Evolutionary conservation across 2,797 vertebrate genomes (phyloP), one percentile per base, ranked within the genome.

Genomic region (Tangara arthus): DNA sequence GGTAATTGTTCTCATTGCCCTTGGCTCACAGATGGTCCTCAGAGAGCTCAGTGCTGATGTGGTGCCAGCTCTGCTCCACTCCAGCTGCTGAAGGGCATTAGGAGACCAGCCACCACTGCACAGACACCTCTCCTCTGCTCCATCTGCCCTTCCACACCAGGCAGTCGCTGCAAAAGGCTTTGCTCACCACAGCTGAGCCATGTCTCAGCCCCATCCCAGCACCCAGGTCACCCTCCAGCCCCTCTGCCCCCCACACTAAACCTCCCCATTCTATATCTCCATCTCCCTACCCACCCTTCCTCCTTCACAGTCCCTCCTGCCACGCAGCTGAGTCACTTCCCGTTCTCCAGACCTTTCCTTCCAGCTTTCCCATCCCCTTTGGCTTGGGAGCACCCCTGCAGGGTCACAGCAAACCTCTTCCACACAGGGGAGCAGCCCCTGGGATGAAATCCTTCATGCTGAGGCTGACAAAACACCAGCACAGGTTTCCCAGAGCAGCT

Each of bases 1-100:
- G 69, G 82, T 93, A 93, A 94, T 90, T 94, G 93, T 94, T 90
- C 95, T 95, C 90, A 59, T 70, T 93, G 95, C 86, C 92, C 94
- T 96, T 96, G 50, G 6, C 88, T 93, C 94, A 69, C 85, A 96
- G 90, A 91, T 88, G 82, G 91, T 79, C 95, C 80, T 91, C 10
- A 2, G 80, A 96, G 93, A 95, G 92, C 88, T 93, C 59, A 7
- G 44, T 39, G 18, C 28, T 83, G 93, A 93, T 20, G 6, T 63
- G 63, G 50, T 95, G 95, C 94, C 93, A 96, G 88, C 47, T 79
- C 86, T 83, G 77, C 88, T 88, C 77, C 47, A 79, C n/a, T 80
- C 86, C 93, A 96, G 95, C 94, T 95, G 94, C 80, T 79, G 78
- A 95, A 89, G 73, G 76, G 70, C 73, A 82, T 60, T 41, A 80